These are phyloP conservation scores for Addax nasomaculatus DNA, from an alignment of 2,113 vertebrate species.

Conservation along the genomic window DNA sequence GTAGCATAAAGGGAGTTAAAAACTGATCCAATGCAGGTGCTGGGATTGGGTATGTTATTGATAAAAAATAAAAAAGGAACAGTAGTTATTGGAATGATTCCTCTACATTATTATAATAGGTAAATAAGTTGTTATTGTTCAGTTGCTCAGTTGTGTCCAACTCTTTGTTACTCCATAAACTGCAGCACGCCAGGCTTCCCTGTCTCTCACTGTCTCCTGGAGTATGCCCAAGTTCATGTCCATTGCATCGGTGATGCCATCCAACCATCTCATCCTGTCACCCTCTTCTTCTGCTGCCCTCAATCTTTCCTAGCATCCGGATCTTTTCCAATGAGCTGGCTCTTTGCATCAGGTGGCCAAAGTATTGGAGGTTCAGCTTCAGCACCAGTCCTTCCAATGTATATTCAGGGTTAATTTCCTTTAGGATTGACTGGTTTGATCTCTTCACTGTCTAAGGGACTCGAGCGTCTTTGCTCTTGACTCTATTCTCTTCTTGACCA, in stretches of 20 bases:
- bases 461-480: not conserved
- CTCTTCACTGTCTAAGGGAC: not conserved
- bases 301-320: not conserved
- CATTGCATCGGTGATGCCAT: not conserved
- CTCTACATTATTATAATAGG: not conserved
- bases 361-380: not conserved
- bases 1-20: not conserved
- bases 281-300: not conserved
- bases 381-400: not conserved
- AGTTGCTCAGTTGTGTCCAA: not conserved
- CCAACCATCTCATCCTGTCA: not conserved
- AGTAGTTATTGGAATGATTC: not conserved
- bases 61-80: not conserved
- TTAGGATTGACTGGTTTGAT: not conserved
- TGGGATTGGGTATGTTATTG: not conserved
- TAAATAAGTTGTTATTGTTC: not conserved
- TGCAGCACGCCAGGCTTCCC: not conserved
- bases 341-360: not conserved
- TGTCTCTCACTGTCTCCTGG: not conserved
- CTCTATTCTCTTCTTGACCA: not conserved
- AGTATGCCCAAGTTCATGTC: not conserved
- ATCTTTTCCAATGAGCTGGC: not conserved
- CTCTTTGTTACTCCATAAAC: not conserved
- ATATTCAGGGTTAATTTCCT: not conserved
- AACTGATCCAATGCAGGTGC: not conserved